These are phyloP conservation scores for Campylorhamphus procurvoides DNA, from an alignment of 2,113 vertebrate genomes.

Conservation along the genomic window DNA sequence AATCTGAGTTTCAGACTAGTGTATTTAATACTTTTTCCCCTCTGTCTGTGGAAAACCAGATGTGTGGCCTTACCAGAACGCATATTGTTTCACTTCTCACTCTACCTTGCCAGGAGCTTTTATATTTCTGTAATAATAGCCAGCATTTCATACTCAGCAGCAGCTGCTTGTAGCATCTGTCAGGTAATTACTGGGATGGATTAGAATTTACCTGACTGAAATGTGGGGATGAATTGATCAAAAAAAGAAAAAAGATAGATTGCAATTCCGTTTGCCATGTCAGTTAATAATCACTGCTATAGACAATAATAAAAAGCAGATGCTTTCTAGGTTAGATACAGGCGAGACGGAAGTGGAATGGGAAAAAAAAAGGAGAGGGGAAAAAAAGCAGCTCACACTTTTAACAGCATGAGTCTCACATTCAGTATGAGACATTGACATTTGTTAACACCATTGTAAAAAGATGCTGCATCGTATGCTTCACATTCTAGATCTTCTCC, in stretches of 20 bases:
- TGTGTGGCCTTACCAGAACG: slow-evolving; percentile 64
- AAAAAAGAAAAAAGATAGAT: slow-evolving; percentile 69
- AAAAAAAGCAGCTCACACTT: slow-evolving; percentile 63
- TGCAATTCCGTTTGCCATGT: slow-evolving; percentile 68
- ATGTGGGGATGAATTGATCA: slow-evolving; percentile 60
- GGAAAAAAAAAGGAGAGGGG: background rate
- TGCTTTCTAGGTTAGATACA: slow-evolving; percentile 73
- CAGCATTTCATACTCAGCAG: slow-evolving; percentile 50
- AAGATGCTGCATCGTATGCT: slow-evolving; percentile 85
- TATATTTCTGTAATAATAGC: slow-evolving; percentile 66
- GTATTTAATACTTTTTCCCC: background rate
- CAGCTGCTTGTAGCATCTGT: slow-evolving; percentile 78
- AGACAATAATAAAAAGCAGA: slow-evolving; percentile 70
- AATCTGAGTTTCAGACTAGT: slow-evolving; percentile 57
- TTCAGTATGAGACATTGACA: slow-evolving; percentile 79
- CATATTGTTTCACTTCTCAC: slow-evolving; percentile 60
- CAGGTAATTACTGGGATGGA: slow-evolving; percentile 74
- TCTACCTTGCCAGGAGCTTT: slow-evolving; percentile 71
- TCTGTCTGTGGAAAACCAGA: slow-evolving; percentile 56
- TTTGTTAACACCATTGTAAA: slow-evolving; percentile 85
- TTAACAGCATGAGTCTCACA: slow-evolving; percentile 71
- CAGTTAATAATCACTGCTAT: slow-evolving; percentile 72
- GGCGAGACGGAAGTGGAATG: slow-evolving; percentile 41
- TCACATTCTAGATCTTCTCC: slow-evolving; percentile 96
- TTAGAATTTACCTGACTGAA: slow-evolving; percentile 77